Conservation (phyloP, 1,140 invertebrate genomes). For the Sweltsa coloradensis region DNA sequence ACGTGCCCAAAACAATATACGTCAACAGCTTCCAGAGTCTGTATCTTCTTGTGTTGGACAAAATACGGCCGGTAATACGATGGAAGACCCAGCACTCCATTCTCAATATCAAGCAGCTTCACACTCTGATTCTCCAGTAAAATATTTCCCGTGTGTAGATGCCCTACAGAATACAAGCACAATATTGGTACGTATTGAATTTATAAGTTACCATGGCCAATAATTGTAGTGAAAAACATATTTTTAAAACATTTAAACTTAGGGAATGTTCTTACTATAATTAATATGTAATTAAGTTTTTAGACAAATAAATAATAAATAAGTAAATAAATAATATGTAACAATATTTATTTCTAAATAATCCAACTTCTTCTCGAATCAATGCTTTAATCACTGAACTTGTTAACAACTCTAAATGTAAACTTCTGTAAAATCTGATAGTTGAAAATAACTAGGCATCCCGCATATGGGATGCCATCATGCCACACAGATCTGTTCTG, state of each 20-base stretch:
- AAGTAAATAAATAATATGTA: no score
- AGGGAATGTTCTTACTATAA: neutral
- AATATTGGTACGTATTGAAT: neutral
- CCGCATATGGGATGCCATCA: no score
- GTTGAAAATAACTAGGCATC: no score
- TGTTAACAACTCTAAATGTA: no score
- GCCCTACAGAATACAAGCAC: conserved; percentile 40
- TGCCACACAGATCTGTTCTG: no score
- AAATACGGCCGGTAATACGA: conserved; percentile 66
- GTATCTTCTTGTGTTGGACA: conserved; percentile 63
- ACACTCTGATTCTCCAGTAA: conserved; percentile 59
- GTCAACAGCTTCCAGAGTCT: conserved; percentile 62
- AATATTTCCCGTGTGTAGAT: conserved; percentile 78
- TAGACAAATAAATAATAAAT: neutral
- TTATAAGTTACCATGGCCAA: neutral
- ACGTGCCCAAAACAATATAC: conserved; percentile 81
- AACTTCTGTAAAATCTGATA: no score
- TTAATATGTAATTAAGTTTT: neutral
- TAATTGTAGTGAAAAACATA: neutral
- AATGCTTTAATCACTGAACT: no score
- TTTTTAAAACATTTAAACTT: neutral
- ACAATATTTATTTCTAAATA: no score
- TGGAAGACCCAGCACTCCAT: conserved; percentile 67
- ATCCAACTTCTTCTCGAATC: no score
- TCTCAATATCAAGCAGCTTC: conserved; percentile 71